Percentiles rank a stretch among this genome's conserved stretches.
phyloP scores from a whole-genome alignment of 2,888 invertebrate genomes.

The Atrina japonica region DNA sequence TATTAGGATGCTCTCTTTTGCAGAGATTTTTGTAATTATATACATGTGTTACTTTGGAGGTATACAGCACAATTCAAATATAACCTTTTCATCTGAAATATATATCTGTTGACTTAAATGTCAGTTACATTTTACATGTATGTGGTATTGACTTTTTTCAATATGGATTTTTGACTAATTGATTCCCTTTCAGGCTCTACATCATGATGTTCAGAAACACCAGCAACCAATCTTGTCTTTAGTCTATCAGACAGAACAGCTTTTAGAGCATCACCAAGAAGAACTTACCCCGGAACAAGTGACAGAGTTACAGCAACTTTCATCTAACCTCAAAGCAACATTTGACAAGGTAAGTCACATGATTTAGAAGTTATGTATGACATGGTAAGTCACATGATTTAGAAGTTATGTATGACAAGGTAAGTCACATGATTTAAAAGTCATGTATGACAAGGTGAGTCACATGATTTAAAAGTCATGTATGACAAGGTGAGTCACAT shows the following conservation, averaged over 20 bases:
- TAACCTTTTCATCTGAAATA: not conserved
- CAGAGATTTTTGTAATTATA: too few species aligned
- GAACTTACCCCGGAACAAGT: slow-evolving; percentile 77
- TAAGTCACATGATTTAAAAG: not conserved
- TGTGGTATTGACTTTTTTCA: too few species aligned
- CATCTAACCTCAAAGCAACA: slow-evolving; percentile 66
- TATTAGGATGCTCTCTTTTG: not conserved
- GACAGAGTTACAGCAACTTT: slow-evolving; percentile 68
- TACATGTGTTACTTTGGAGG: not conserved
- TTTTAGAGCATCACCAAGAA: slow-evolving; percentile 75
- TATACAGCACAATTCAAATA: not conserved
- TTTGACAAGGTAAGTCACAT: slow-evolving; percentile 65
- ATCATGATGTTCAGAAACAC: slow-evolving; percentile 69
- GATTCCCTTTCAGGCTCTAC: slow-evolving; percentile 68
- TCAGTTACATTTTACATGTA: too few species aligned
- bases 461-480: not conserved
- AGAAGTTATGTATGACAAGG: not conserved
- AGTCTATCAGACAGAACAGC: slow-evolving; percentile 76
- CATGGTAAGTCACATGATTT: not conserved
- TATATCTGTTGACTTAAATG: not conserved
- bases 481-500: not conserved
- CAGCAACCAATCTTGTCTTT: slow-evolving; percentile 76
- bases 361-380: not conserved
- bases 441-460: not conserved
- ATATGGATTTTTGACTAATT: too few species aligned